Base-by-base conservation (phyloP, 2,888 invertebrate species). In the Amphipyra tragopoginis region DNA sequence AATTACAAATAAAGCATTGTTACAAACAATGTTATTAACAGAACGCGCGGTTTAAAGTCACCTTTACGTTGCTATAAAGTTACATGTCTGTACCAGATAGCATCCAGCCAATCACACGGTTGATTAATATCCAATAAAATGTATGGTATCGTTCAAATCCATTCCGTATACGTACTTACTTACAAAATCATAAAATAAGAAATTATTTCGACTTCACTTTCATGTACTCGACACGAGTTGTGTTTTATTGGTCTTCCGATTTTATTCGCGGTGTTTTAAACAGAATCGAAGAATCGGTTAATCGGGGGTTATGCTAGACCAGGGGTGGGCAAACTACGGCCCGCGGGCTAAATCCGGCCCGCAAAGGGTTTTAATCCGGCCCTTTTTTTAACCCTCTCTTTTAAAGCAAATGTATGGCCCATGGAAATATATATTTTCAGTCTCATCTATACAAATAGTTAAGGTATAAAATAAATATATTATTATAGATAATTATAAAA, bases 51-150 rank as follows among this genome's bases (percentile, higher is more conserved):
- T 48, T 57, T 9, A 21, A 50, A 65, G 11, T 14, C 15, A n/a
- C 39, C 13, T 43, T 58, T 42, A 51, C 34, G 51, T 42, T 0
- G 5, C 38, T 29, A 51, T 52, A 39, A 10, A 51, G 42, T 67
- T 13, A 40, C 7, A 11, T 29, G 2, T 43, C 11, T 13, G 21
- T 21, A 7, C 13, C 5, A 48, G 29, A 53, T 21, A 34, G 2
- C 8, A 10, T 33, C 26, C 15, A 34, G 4, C 15, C 49, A 69
- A 82, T 82, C 65, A 65, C 59, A 75, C 67, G 75, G 72, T 65
- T 75, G 73, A 81, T 82, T 82, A 79, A 77, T 69, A 76, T 72
- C 73, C 68, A 64, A 76, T 80, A 77, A 66, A 51, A 62, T 50
- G 54, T 56, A 57, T 52, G 57, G 55, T 45, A 48, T 61, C 43